Evolutionary conservation across 2,797 vertebrate species (phyloP).

Genomic region (Orientallactaga sibirica): DNA sequence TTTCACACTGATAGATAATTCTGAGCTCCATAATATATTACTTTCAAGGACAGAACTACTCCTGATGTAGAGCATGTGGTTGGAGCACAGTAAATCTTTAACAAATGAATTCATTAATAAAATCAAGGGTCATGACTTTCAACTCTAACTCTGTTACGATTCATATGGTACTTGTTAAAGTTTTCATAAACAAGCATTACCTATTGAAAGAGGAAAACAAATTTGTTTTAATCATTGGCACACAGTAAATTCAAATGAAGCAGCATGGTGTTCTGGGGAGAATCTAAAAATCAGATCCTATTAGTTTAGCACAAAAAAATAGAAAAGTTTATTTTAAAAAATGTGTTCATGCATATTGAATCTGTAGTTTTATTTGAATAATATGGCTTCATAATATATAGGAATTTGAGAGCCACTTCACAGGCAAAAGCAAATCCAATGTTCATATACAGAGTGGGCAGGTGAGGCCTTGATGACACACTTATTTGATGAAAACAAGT

Average conservation of each 20-base stretch:
- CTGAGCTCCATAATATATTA: neutral
- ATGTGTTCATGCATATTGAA: neutral
- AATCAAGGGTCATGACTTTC: neutral
- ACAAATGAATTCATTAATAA: slow-evolving; percentile 13
- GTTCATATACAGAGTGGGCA: neutral
- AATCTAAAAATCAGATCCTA: slow-evolving; percentile 13
- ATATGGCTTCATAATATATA: neutral
- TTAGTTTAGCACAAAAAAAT: slow-evolving; percentile 26
- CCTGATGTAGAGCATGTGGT: neutral
- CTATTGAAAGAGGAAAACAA: neutral
- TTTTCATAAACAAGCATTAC: neutral
- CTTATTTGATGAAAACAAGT: neutral
- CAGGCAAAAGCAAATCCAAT: neutral
- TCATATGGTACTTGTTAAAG: neutral
- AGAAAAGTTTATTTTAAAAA: neutral
- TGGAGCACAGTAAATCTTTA: neutral
- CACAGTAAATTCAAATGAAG: slow-evolving; percentile 62
- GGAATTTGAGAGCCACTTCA: neutral
- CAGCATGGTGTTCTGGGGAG: slow-evolving; percentile 50
- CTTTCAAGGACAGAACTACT: neutral
- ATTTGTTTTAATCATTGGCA: slow-evolving; percentile 39
- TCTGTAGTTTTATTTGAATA: neutral
- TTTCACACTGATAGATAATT: neutral
- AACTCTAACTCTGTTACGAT: neutral
- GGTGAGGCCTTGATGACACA: neutral